Evolutionary conservation across 2,888 invertebrate species (phyloP), one percentile per base, ranked within the genome.

Genomic region (Palloptera scutellata): DNA sequence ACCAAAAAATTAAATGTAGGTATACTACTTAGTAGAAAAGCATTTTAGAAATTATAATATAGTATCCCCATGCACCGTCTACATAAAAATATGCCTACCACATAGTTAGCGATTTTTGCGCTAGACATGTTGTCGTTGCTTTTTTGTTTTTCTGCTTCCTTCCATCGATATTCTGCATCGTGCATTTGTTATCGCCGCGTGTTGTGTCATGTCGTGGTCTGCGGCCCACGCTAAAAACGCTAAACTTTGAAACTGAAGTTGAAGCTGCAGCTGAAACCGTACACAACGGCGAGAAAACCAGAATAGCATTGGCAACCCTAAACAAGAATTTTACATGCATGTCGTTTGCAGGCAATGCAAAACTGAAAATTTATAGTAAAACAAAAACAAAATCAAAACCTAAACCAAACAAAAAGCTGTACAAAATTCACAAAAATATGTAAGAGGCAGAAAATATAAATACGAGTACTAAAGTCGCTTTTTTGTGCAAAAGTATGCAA

Each of bases 81-180:
- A 30, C 30, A 30, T 6, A 30, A 6, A n/a, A n/a, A n/a, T n/a
- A n/a, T n/a, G n/a, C n/a, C n/a, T 61, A 61, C 57, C 15, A 52
- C 63, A 55, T 42, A 60, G 62, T 51, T 64, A 60, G 45, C 52
- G 57, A 66, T 43, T 68, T 61, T 57, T 45, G 62, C 62, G 54
- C 66, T 66, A 70, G 70, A 70, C 70, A 67, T 64, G 53, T 59
- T 70, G 70, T 67, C 70, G 70, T 65, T 45, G 45, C 61, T 64
- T 40, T 67, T 41, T 53, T 43, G 6, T 59, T 66, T 61, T 62
- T 15, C 12, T 15, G 41, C 57, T 40, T 55, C 55, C 1, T 30
- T 30, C 6, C 30, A 4, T 30, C 30, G 30, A 30, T 30, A 30
- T 30, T 30, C 30, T 30, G 30, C 6, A 30, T 30, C 6, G 3